Base-by-base conservation (phyloP, 2,113 vertebrate genomes). In the Macaca fascicularis region DNA sequence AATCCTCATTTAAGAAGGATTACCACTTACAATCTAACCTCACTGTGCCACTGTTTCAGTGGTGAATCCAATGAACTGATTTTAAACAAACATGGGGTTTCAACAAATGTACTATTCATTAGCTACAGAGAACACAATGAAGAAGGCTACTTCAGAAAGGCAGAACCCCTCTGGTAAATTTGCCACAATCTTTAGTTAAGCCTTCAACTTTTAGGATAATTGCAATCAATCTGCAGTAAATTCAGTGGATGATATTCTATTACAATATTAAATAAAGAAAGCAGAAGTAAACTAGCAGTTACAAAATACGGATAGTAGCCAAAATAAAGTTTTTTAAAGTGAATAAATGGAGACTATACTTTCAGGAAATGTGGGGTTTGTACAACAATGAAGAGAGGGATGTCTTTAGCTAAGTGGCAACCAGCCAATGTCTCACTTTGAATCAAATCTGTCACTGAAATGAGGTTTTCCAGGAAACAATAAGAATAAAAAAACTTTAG, bases 361-460 rank as follows among this genome's bases (percentile, higher is more conserved):
- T 96, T 84, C 61, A 95, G 90, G 69, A 96, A 98, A 95, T 22
- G 32, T 61, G 64, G 43, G 32, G 57, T 90, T 85, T 92, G 64
- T 86, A 19, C 23, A 82, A 95, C 61, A 92, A 95, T 78, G 48
- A 50, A 64, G 72, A 76, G 8, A 78, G 79, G 11, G 43, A 75
- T 45, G 43, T 67, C 80, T 94, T 91, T 86, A 76, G 35, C 40
- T 52, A 83, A 76, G 67, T 97, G 94, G 88, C 97, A 98, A 88
- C 55, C 59, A 93, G 50, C 75, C 94, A 96, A 84, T 48, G 52
- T 59, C 90, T 97, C 80, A 67, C 48, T 95, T 30, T 88, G 64
- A 96, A 96, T 96, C 93, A 92, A 97, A 97, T 82, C 72, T 94
- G 84, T 96, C 80, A 90, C 23, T 95, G 40, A 96, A 96, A 88